A percentile compares a stretch with the other conserved stretches of the same genome.
phyloP scores from a whole-genome alignment of 2,113 vertebrate genomes.

The Callionymus lyra region DNA sequence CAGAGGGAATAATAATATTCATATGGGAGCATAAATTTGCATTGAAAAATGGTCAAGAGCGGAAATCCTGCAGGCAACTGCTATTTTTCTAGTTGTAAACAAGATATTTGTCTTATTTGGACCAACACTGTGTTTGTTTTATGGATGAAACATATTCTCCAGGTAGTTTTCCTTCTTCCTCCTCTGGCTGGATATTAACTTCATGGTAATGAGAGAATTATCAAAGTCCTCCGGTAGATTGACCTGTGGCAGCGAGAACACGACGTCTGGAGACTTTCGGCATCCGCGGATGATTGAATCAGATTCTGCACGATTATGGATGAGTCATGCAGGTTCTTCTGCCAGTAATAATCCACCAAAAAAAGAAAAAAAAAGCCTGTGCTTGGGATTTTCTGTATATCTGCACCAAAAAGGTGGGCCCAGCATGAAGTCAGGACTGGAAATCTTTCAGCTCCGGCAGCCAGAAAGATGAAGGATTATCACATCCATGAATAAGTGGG shows the following conservation, averaged over 20 bases:
- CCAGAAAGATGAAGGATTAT: too few relatives aligned
- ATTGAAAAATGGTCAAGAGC: constrained; percentile 6
- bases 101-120: constrained; percentile 13
- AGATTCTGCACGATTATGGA: constrained; percentile 15
- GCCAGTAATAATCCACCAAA: constrained; percentile 5
- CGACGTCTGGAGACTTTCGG: not conserved
- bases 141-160: constrained; percentile 3
- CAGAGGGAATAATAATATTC: constrained; percentile 10
- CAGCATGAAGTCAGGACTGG: too few relatives aligned
- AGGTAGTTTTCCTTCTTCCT: not conserved
- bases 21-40: constrained; percentile 24
- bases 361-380: not conserved
- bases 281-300: constrained; percentile 7
- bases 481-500: too few relatives aligned
- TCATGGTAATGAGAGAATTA: constrained; percentile 6
- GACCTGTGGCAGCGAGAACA: not conserved
- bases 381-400: too few relatives aligned
- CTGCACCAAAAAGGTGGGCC: too few relatives aligned
- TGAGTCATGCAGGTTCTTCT: constrained; percentile 14
- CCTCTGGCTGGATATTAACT: not conserved
- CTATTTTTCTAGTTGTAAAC: constrained; percentile 3
- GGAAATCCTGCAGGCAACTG: not conserved
- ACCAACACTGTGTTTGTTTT: too few relatives aligned
- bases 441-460: too few relatives aligned
- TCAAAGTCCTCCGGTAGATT: not conserved